Percentiles rank a stretch among this genome's conserved stretches.
These are phyloP conservation scores for Clarias laeviceps DNA, from an alignment of 2,797 vertebrate species.

Conservation along the genomic window DNA sequence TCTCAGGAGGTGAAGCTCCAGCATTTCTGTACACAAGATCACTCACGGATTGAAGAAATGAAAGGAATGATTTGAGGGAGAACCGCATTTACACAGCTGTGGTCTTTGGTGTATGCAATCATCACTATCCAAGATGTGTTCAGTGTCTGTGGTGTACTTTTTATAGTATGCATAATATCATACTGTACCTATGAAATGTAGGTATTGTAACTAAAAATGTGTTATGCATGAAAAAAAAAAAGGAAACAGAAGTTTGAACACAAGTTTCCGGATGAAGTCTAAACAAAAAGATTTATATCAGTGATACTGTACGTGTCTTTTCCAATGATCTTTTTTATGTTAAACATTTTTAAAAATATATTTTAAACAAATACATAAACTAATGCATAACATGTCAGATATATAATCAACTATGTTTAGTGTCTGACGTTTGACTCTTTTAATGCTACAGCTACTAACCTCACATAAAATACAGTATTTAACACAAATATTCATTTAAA, in stretches of 20 bases:
- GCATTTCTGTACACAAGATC: constrained; percentile 14
- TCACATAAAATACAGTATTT: neutral
- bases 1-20: constrained; percentile 3
- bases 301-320: neutral
- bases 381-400: neutral
- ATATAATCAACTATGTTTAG: too few species aligned
- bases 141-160: neutral
- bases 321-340: neutral
- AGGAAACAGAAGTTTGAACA: neutral
- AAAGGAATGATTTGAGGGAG: neutral
- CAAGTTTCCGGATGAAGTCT: neutral
- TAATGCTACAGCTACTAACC: neutral
- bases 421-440: neutral
- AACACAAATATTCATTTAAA: too few species aligned
- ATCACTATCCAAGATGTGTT: neutral
- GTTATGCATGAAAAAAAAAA: neutral
- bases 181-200: too few species aligned
- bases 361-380: neutral
- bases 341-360: neutral
- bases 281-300: neutral
- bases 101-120: neutral
- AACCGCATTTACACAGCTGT: neutral
- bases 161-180: too few species aligned
- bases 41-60: neutral
- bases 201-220: neutral